Conservation (phyloP, 2,797 vertebrate species). For the Rhabdophis nuchalis region DNA sequence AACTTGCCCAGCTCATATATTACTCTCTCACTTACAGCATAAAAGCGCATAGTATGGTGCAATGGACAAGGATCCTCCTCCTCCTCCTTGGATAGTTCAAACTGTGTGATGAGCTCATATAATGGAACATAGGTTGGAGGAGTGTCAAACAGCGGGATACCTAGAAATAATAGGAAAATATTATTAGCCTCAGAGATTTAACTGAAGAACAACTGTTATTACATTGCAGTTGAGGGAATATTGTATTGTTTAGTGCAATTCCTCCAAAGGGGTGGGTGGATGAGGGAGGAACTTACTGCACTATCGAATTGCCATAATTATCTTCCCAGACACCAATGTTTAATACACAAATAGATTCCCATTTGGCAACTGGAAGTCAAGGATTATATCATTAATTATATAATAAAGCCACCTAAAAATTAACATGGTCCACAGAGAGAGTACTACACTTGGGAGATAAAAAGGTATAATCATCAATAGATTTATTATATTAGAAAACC, state of each 20-base stretch:
- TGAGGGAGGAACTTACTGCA: not conserved
- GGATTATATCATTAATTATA: not conserved
- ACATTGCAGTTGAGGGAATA: not conserved
- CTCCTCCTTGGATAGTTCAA: conserved; percentile 87
- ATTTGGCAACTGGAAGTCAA: not conserved
- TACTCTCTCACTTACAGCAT: conserved; percentile 75
- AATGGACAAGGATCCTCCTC: conserved; percentile 65
- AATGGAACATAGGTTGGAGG: conserved; percentile 80
- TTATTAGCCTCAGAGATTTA: not conserved
- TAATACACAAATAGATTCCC: not conserved
- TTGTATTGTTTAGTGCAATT: not conserved
- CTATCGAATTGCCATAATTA: not conserved
- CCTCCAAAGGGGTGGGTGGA: not conserved
- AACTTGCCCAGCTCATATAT: not conserved
- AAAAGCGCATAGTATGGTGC: conserved; percentile 90
- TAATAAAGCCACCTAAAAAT: not conserved
- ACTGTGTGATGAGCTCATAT: conserved; percentile 91
- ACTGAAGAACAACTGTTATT: not conserved
- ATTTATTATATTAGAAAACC: not conserved
- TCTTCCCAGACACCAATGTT: not conserved
- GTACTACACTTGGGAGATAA: not conserved
- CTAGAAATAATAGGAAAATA: conserved; percentile 65
- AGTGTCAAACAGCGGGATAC: conserved; percentile 88
- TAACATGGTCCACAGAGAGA: not conserved
- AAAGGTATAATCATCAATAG: not conserved